Evolutionary conservation across 2,888 invertebrate species (phyloP).

Genomic region (Cephus spinipes): DNA sequence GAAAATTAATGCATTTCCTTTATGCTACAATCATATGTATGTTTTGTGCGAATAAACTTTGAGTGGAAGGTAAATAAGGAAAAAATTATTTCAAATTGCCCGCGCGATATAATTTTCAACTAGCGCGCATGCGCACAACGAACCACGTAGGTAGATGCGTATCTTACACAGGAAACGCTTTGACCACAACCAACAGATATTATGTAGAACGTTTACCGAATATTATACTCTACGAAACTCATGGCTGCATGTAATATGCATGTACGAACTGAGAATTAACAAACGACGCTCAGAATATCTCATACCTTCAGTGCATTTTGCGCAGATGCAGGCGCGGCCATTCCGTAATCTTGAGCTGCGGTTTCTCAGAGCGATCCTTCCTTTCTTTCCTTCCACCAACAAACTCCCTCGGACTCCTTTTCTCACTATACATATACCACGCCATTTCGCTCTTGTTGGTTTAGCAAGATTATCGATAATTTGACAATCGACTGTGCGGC

Average conservation of each 20-base stretch:
- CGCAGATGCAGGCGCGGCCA: background rate
- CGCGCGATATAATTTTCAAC: background rate
- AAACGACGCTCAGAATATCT: background rate
- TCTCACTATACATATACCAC: background rate
- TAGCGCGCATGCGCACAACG: too few species aligned
- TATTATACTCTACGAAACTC: background rate
- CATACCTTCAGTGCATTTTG: background rate
- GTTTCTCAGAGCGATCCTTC: background rate
- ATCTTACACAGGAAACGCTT: background rate
- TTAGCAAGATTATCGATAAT: conserved; percentile 66
- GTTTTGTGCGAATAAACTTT: background rate
- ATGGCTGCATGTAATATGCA: background rate
- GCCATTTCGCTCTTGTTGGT: conserved; percentile 55
- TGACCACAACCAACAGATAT: background rate
- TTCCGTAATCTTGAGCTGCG: background rate
- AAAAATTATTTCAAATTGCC: background rate
- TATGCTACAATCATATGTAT: background rate
- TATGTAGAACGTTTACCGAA: background rate
- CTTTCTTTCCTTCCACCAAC: background rate
- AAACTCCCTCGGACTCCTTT: background rate
- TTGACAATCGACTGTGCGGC: conserved; percentile 58
- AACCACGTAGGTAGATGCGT: background rate
- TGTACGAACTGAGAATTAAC: background rate
- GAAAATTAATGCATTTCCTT: background rate
- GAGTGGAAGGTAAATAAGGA: background rate